Evolutionary conservation across 2,113 vertebrate genomes (phyloP).

Genomic region (Tympanuchus pallidicinctus): DNA sequence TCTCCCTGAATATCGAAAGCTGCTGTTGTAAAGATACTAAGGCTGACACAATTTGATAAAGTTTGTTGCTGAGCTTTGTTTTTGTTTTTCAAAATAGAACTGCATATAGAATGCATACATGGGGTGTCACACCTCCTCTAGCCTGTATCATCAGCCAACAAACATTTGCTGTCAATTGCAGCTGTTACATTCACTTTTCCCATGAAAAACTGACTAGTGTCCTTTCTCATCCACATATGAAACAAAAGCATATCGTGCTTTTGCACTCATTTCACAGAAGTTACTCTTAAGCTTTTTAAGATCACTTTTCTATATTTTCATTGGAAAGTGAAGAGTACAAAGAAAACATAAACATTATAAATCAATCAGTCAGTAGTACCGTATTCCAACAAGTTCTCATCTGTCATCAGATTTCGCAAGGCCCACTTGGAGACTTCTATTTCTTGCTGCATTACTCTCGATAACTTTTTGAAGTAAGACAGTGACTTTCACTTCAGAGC

Average conservation of each 20-base stretch:
- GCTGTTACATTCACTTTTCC: background rate
- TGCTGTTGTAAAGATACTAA: background rate
- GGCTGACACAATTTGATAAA: background rate
- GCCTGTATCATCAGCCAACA: background rate
- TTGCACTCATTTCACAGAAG: background rate
- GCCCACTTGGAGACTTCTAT: background rate
- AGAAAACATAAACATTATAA: background rate
- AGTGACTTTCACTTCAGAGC: slow-evolving; percentile 41
- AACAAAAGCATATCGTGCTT: background rate
- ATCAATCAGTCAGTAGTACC: background rate
- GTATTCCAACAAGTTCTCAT: background rate
- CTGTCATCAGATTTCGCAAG: background rate
- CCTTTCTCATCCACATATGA: background rate
- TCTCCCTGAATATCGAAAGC: background rate
- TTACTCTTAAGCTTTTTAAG: background rate
- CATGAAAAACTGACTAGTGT: background rate
- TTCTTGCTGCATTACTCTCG: slow-evolving; percentile 1
- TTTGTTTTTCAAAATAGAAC: background rate
- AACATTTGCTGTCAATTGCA: background rate
- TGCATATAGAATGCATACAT: background rate
- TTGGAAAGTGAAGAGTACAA: background rate
- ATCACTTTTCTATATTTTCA: background rate
- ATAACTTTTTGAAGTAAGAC: slow-evolving; percentile 6
- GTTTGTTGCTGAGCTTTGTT: background rate
- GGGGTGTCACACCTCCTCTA: background rate